Conservation (phyloP, 2,113 vertebrate genomes). For the Tetrao urogallus region DNA sequence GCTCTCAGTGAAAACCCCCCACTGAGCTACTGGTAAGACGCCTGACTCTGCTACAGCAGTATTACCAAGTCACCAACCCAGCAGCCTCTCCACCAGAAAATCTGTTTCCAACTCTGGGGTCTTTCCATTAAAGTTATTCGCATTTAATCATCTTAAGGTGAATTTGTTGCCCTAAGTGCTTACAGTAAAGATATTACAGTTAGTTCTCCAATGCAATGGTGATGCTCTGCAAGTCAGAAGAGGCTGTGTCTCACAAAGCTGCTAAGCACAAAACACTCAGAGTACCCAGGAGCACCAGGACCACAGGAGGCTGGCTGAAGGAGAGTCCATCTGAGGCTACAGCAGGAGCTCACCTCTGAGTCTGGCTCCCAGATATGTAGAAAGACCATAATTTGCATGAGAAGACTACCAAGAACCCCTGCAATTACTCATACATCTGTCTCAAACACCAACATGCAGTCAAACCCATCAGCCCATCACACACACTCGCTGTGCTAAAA, state of each 20-base stretch:
- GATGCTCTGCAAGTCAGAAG: neutral
- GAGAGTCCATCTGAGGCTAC: neutral
- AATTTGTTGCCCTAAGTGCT: neutral
- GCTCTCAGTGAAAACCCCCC: neutral
- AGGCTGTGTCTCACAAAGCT: neutral
- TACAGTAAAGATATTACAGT: neutral
- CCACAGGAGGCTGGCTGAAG: neutral
- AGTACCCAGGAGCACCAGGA: neutral
- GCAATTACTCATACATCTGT: neutral
- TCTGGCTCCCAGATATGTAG: neutral
- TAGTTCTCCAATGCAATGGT: neutral
- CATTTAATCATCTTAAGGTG: neutral
- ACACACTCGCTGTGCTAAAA: neutral
- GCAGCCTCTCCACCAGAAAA: neutral
- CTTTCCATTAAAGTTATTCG: neutral
- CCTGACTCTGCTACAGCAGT: neutral
- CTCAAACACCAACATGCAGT: neutral
- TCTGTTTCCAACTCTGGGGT: neutral
- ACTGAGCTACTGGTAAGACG: neutral
- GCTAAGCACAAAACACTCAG: neutral
- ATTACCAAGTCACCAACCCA: neutral
- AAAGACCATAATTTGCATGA: neutral
- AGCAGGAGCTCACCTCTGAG: neutral
- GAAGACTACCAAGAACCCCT: neutral
- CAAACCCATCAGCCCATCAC: neutral